Base-by-base conservation (phyloP, 2,888 invertebrate species). In the Dorcus hopei region DNA sequence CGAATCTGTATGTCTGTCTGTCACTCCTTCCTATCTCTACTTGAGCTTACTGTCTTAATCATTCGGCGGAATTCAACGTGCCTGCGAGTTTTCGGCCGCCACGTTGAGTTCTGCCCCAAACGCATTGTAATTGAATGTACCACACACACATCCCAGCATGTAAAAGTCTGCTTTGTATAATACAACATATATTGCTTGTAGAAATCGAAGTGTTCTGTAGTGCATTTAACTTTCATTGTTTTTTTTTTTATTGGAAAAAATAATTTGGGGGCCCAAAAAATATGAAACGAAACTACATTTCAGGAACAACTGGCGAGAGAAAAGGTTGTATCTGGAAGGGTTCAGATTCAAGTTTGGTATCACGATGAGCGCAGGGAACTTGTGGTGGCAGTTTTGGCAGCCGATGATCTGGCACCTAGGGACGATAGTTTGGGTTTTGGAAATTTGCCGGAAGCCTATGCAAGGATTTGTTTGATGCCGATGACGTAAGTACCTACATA, bases 331-430 rank as follows among this genome's bases (percentile, higher is more conserved):
- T 85, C 87, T 26, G 93, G 93, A 45, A 85, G 93, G 19, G 87
- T 95, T 40, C 93, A 93, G 79, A 85, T 95, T 65, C 93, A 95
- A 76, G 89, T 95, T 55, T 93, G 91, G 88, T 94, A 93, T 80
- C 91, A 93, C 73, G 86, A 88, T 59, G 93, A 92, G 71, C 83
- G 91, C 59, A 86, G 86, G 69, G 93, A 94, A 72, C 81, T 95
- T 57, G 89, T 91, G 8, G 91, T 95, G 26, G 90, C 93, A 4
- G 85, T 95, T 50, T 85, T 94, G 74, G 93, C 91, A 3, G 95
- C 90, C 7, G 92, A 94, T 72, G 93, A 93, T 76, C 81, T 95
- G 65, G 89, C 91, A 23, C 77, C 87, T 0, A 81, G 93, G 41
- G 93, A 93, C 73, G 92, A 92, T 66, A 85, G 85, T 33, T 80